Base-by-base conservation (phyloP, 2,888 invertebrate species). In the Sarcophaga subvicina region DNA sequence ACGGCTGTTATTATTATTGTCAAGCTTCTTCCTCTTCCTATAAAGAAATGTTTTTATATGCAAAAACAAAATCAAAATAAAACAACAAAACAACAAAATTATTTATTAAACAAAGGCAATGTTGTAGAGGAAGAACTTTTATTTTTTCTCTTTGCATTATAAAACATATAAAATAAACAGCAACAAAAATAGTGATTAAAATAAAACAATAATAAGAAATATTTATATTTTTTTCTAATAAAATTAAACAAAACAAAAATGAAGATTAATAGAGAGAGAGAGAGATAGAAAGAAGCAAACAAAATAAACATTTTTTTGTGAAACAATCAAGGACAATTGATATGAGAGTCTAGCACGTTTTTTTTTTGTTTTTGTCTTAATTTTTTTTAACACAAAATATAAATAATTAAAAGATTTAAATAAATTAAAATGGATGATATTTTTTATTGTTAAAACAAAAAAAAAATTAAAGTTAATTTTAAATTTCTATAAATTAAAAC, bases 21-120 rank as follows among this genome's bases (percentile, higher is more conserved):
- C 54, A 54, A 54, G 12, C 75, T 54, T 69, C 75, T 81, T 81
- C 69, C 75, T 54, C 69, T 81, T 76, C 75, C 81, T 75, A 63
- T 54, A 49, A 62, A 45, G 45, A 80, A 67, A 54, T 54, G 17
- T 11, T n/a, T 45, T 59, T 80, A 80, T 59, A 73, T 60, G 47
- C 54, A n/a, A 67, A 47, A 12, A 54, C 17, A 54, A 14, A 54
- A 54, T 54, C 17, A 54, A 54, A 54, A 54, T 14, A 14, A 54
- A 54, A 54, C 54, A 54, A 54, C 12, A 54, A 12, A 54, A 54
- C 5, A 17, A 3, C 14, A 54, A 54, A 14, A 54, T 4, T 4
- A 54, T 14, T 54, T 14, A 54, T 54, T 54, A 54, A 54, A 54
- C 14, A 54, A 54, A 54, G 54, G 17, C 14, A 54, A 54, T 14